Evolutionary conservation across 2,113 vertebrate genomes (phyloP), one percentile per base, ranked within the genome.

Genomic region (Martes martes): DNA sequence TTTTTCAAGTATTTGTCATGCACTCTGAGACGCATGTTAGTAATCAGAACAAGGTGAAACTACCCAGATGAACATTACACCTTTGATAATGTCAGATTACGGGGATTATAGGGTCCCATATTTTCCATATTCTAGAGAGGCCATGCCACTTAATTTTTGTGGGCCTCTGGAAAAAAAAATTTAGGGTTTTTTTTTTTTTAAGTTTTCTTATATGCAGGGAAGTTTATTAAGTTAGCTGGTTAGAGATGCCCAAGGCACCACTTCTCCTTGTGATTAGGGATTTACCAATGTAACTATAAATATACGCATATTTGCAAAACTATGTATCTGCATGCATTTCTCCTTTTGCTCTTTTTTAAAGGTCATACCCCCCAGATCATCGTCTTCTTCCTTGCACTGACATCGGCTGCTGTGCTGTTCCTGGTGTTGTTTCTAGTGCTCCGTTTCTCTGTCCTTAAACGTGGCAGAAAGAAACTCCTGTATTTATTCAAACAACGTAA

Each of bases 401-500:
- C 13, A 0, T 85, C 42, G 2, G 92, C 93, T 4, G 16, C 84
- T 0, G 7, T 95, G 4, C 15, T 94, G 4, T 97, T 86, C 23
- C 0, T 97, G 69, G 0, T 97, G 14, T 10, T 97, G 36, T 57
- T 98, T 36, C 19, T 98, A 0, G 3, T 94, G 19, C 36, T n/a
- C 0, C 97, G 74, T 0, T 0, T 98, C 33, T 98, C 96, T 23
- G 78, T 96, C 18, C 36, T 39, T 11, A 71, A 95, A 24, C 96
- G 91, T 91, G 79, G 97, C 90, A 96, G 96, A n/a, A 98, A 98
- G 98, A 98, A 98, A 59, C 96, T 98, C 73, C 98, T 89, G 0
- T 33, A 96, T 6, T n/a, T 98, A 26, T 94, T 99, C 98, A 98
- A 98, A 61, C 98, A 98, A 98, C 96, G 99, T 99, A 99, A 99